Percentiles rank a stretch among this genome's conserved stretches.
Evolutionary conservation across 2,113 vertebrate species (phyloP).

Genomic region (Poeciliopsis prolifica): DNA sequence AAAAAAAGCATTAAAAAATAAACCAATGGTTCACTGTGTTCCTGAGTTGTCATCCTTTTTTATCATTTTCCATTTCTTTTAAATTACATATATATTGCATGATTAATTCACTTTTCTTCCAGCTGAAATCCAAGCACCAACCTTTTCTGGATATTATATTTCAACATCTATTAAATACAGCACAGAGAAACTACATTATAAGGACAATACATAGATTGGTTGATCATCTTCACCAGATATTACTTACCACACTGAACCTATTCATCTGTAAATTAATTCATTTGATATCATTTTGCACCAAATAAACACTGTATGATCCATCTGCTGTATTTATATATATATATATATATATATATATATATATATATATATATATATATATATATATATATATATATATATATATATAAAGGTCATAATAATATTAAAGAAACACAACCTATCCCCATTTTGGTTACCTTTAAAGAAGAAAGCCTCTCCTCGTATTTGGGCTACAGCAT

Average conservation of each 20-base stretch:
- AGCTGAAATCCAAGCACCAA: neutral
- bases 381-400: no score
- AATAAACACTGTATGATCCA: neutral
- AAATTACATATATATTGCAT: neutral
- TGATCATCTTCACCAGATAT: neutral
- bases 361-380: no score
- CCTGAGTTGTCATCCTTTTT: neutral
- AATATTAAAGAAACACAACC: neutral
- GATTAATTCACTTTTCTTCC: neutral
- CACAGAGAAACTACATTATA: neutral
- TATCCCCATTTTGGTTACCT: constrained; percentile 75
- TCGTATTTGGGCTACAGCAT: constrained; percentile 96
- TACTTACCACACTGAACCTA: neutral
- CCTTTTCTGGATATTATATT: neutral
- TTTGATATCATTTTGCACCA: neutral
- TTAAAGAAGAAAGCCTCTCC: constrained; percentile 99
- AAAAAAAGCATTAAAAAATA: constrained; percentile 8
- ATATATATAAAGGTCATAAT: no score
- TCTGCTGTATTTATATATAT: neutral
- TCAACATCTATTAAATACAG: neutral
- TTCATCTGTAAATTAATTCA: neutral
- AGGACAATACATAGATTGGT: neutral
- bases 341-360: no score
- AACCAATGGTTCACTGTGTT: neutral
- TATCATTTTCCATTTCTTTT: neutral